These are phyloP conservation scores for Acholoe squamosa DNA, from an alignment of 2,888 invertebrate genomes.

Conservation along the genomic window DNA sequence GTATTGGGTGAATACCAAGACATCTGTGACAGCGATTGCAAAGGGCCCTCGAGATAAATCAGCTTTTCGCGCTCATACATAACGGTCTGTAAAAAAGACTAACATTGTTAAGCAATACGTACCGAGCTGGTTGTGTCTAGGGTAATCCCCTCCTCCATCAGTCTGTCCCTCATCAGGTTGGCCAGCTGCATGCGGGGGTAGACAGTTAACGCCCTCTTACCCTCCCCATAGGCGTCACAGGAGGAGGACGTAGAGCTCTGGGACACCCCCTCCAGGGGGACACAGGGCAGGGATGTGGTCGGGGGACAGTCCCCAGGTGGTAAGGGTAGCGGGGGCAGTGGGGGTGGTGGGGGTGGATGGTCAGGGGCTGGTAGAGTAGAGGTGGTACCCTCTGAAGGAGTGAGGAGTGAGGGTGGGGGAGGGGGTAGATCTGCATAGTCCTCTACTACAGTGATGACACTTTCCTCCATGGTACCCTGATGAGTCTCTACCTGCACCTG, in stretches of 20 bases:
- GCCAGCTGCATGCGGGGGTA: conserved; percentile 88
- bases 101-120: background rate
- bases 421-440: background rate
- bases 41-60: too few relatives aligned
- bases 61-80: too few relatives aligned
- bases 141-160: conserved; percentile 88
- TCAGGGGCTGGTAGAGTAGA: background rate
- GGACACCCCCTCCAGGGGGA: background rate
- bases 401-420: background rate
- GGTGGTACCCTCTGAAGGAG: background rate
- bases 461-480: background rate
- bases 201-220: conserved; percentile 73
- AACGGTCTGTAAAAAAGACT: too few relatives aligned
- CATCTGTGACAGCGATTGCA: too few relatives aligned
- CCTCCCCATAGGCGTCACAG: conserved; percentile 51
- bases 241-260: background rate
- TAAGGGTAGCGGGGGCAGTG: background rate
- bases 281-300: background rate
- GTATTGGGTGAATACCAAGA: too few relatives aligned
- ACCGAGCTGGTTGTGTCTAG: conserved; percentile 24
- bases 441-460: background rate
- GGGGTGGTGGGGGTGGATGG: background rate
- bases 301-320: background rate
- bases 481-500: background rate
- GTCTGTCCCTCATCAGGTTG: conserved; percentile 91